Evolutionary conservation across 2,113 vertebrate species (phyloP).

Genomic region (Lipophrys pholis): DNA sequence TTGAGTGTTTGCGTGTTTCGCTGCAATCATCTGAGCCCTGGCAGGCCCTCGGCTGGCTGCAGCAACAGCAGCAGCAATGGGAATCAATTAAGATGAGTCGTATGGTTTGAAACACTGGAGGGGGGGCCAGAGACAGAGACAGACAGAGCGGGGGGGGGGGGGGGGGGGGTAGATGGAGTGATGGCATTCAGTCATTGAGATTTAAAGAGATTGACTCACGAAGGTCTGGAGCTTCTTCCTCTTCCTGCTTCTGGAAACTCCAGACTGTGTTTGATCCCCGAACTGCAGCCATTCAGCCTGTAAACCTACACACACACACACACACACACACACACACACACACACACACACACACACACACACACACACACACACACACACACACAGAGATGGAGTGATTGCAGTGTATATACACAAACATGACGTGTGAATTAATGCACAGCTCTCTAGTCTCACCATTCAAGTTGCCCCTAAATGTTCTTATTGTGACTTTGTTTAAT

Average conservation of each 20-base stretch:
- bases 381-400: conserved; percentile 12
- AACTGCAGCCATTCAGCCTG: conserved; percentile 48
- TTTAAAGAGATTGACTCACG: conserved; percentile 71
- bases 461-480: background rate
- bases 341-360: no score
- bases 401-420: background rate
- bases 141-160: no score
- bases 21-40: conserved; percentile 63
- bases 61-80: conserved; percentile 45
- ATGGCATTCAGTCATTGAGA: conserved; percentile 34
- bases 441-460: background rate
- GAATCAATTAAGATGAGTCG: conserved; percentile 61
- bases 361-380: no score
- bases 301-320: conserved; percentile 56
- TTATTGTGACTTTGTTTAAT: background rate
- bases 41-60: conserved; percentile 48
- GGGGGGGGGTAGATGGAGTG: conserved; percentile 2
- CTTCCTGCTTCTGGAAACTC: conserved; percentile 72
- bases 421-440: conserved; percentile 13
- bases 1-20: conserved; percentile 62
- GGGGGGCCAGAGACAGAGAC: no score
- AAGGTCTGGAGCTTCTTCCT: conserved; percentile 60
- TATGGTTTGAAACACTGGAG: conserved; percentile 43
- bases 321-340: background rate
- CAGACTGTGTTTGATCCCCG: conserved; percentile 65